Conservation (phyloP, 1,140 invertebrate species). For the Pseudomyrmex cubaensis region DNA sequence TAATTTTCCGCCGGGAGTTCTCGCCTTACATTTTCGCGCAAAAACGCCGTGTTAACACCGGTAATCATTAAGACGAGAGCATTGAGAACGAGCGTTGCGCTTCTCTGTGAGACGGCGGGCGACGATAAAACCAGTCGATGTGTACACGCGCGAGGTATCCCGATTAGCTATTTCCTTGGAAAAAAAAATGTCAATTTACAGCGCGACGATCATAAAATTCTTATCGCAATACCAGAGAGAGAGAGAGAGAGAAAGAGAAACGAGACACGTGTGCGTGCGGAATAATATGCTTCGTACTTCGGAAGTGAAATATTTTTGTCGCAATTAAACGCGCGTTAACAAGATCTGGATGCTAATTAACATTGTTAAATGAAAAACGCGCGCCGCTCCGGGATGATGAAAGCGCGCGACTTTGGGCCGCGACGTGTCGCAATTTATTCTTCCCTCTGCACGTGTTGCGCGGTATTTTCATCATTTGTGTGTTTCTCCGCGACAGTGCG, state of each 20-base stretch:
- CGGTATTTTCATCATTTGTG: background rate
- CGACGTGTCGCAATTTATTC: no score
- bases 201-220: no score
- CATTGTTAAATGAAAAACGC: background rate
- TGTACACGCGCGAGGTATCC: background rate
- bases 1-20: constrained; percentile 38
- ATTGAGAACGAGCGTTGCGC: background rate
- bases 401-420: background rate
- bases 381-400: background rate
- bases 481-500: background rate
- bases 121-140: constrained; percentile 20
- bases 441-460: no score
- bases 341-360: background rate
- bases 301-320: background rate
- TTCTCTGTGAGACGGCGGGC: no score
- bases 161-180: no score
- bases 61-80: constrained; percentile 16
- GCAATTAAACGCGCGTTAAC: background rate
- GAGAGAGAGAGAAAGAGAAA: no score
- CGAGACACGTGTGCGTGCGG: no score
- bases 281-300: background rate
- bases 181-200: no score
- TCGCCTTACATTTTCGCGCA: background rate
- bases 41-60: constrained; percentile 9
- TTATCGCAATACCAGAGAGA: no score